Evolutionary conservation across 1,140 invertebrate genomes (phyloP).

Genomic region (Latrodectus geometricus): DNA sequence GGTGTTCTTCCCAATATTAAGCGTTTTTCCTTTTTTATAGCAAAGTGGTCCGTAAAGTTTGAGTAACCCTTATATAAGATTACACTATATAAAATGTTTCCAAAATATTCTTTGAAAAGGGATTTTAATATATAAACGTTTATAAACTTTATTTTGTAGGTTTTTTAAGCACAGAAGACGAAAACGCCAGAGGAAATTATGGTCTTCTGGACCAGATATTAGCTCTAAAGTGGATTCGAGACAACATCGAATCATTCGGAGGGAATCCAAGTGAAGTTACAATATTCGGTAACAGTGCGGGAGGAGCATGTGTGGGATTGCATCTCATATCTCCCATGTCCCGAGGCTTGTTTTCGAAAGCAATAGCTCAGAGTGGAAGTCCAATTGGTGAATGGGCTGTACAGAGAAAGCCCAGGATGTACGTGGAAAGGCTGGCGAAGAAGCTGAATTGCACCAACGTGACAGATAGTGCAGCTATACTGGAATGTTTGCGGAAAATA

Average conservation of each 20-base stretch:
- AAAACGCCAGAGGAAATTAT: constrained; percentile 88
- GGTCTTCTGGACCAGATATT: constrained; percentile 96
- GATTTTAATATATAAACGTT: background rate
- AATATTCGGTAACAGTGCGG: constrained; percentile 92
- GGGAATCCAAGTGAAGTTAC: constrained; percentile 93
- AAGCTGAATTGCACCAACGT: constrained; percentile 53
- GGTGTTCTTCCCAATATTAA: too few species aligned
- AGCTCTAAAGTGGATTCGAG: constrained; percentile 91
- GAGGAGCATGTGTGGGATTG: constrained; percentile 94
- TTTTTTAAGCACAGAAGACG: constrained; percentile 89
- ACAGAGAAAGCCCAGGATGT: constrained; percentile 56
- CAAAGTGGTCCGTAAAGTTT: too few species aligned
- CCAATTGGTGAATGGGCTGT: constrained; percentile 64
- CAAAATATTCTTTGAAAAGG: too few species aligned
- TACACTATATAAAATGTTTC: too few species aligned
- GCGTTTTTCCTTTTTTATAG: too few species aligned
- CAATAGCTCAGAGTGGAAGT: constrained; percentile 62
- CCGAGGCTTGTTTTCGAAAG: constrained; percentile 72
- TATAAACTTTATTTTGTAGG: constrained; percentile 73
- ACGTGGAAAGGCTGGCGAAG: constrained; percentile 53
- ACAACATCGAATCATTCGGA: constrained; percentile 92
- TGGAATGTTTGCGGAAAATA: constrained; percentile 58
- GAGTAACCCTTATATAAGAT: too few species aligned
- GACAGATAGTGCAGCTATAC: constrained; percentile 17
- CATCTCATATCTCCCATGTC: constrained; percentile 89